A percentile compares a stretch with the other conserved stretches of the same genome.
These are phyloP conservation scores for Psittacara wagleri DNA, from an alignment of 2,113 vertebrate genomes.

Conservation along the genomic window DNA sequence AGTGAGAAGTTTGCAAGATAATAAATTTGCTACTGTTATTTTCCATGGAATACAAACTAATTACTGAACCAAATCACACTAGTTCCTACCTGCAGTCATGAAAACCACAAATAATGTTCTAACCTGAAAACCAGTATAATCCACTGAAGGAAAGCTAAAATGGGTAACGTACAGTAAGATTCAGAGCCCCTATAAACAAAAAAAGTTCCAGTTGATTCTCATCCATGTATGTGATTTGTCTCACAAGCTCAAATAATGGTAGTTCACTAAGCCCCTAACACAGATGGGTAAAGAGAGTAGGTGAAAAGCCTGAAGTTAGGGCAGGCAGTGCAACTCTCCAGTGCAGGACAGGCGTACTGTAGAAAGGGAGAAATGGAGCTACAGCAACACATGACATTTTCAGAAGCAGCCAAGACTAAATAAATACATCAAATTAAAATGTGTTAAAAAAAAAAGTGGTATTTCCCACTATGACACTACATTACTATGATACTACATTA, in stretches of 20 bases:
- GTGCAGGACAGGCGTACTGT: background rate
- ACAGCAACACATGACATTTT: background rate
- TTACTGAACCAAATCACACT: background rate
- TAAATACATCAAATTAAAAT: background rate
- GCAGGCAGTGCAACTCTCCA: background rate
- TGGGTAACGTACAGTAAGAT: background rate
- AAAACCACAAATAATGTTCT: background rate
- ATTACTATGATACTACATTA: no score
- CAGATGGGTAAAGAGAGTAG: background rate
- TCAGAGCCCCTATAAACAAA: background rate
- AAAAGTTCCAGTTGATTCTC: background rate
- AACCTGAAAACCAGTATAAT: background rate
- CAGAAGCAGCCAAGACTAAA: background rate
- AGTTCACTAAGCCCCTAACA: background rate
- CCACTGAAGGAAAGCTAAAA: background rate
- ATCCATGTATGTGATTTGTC: background rate
- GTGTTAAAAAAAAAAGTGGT: background rate
- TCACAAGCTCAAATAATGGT: background rate
- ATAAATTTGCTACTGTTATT: background rate
- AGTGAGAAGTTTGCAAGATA: background rate
- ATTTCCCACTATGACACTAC: background rate
- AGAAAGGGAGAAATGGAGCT: background rate
- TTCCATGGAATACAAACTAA: background rate
- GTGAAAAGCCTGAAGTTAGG: background rate
- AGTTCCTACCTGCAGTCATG: rapidly evolving